Conservation (phyloP, 2,113 vertebrate species). For the Andinoacara biseriatus region DNA sequence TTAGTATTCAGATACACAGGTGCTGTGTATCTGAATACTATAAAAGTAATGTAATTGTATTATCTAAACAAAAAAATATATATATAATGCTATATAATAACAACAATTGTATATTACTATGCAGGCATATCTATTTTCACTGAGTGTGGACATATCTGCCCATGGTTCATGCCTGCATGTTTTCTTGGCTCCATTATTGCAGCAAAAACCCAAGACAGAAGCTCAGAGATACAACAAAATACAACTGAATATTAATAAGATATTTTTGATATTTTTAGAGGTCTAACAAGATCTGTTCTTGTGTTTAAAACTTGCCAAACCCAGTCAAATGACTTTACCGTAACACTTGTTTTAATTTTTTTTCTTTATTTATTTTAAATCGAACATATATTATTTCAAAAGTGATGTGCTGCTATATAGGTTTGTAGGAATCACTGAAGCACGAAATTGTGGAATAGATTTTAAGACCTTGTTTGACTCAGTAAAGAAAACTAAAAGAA, state of each 20-base stretch:
- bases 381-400: not conserved
- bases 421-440: not conserved
- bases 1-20: too few species aligned
- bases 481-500: not conserved
- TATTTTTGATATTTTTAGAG: not conserved
- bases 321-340: fast-evolving
- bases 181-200: not conserved
- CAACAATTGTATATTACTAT: not conserved
- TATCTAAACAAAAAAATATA: too few species aligned
- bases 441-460: not conserved
- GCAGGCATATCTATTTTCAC: not conserved
- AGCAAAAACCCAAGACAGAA: not conserved
- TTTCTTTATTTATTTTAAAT: not conserved
- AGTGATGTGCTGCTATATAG: not conserved
- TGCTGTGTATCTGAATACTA: not conserved
- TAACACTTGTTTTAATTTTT: not conserved
- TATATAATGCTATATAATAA: not conserved
- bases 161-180: not conserved
- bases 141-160: not conserved
- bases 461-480: not conserved
- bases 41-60: not conserved
- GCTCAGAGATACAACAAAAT: not conserved
- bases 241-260: not conserved
- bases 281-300: not conserved
- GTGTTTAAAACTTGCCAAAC: not conserved